Base-by-base conservation (phyloP, 2,888 invertebrate species). In the Leptogaster cylindrica region DNA sequence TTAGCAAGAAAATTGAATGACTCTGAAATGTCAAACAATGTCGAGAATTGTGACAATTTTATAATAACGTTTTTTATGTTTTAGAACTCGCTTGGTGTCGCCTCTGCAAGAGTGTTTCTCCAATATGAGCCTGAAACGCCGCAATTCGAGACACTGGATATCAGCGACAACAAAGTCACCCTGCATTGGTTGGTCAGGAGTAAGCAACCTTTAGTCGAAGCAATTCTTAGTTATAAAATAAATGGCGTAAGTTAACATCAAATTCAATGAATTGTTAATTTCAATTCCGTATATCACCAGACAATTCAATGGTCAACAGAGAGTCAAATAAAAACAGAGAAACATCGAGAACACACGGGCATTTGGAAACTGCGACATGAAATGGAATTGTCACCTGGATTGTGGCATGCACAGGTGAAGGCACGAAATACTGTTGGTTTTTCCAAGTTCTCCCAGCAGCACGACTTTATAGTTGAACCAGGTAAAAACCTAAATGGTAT, bases 341-440 rank as follows among this genome's bases (percentile, higher is more conserved):
- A 74, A 6, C 77, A 78, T 36, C 72, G 73, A 16, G 75, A 74
- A 51, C 72, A 74, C 7, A 75, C 72, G 25, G 78, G 76, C 46
- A 69, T 77, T 58, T 80, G 80, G 80, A 80, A 78, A 74, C 73
- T 80, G 8, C 76, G 75, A 36, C 80, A 80, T 67, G 74, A 77
- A 70, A 75, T 80, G 70, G 75, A 77, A 64, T 70, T 80, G 39
- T 68, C 73, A 8, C 75, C 76, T 0, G 80, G 80, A 5, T 68
- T 72, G 39, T 80, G 80, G 79, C 77, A 79, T 68, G 77, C 75
- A 2, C 76, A 74, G 14, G 76, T 80, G 28, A 77, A 75, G 68
- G 76, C 78, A 39, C 77, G 74, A 73, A 80, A 80, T 61, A 76
- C 74, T 3, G 58, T 72, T 3, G 80, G 77, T 5, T 80, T 79